Evolutionary conservation across 1,140 invertebrate species (phyloP).

Genomic region (Drosophila lowei): DNA sequence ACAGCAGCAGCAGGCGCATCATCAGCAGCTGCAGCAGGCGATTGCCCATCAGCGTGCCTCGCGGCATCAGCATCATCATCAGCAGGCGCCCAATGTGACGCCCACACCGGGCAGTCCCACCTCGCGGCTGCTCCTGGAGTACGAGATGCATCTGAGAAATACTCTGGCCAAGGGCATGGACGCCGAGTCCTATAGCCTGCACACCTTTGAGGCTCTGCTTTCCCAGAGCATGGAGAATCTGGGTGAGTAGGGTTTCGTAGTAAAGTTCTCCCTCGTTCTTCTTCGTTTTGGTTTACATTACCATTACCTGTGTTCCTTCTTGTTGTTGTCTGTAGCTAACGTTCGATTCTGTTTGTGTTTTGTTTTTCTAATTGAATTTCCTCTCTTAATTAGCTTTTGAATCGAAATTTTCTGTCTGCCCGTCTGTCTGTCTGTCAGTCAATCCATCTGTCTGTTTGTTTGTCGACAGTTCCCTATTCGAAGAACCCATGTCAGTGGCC

Average conservation of each 20-base stretch:
- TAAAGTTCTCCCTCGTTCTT: not conserved
- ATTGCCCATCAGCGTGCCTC: slow-evolving; percentile 53
- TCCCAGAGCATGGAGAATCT: slow-evolving; percentile 98
- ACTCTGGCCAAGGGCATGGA: slow-evolving; percentile 97
- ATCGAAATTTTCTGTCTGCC: slow-evolving; percentile 14
- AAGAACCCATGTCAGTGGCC: slow-evolving; percentile 60
- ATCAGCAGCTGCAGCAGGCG: slow-evolving; percentile 79
- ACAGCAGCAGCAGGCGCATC: slow-evolving; percentile 82
- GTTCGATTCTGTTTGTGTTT: slow-evolving; percentile 23
- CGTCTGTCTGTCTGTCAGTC: slow-evolving; percentile 12
- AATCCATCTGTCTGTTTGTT: not conserved
- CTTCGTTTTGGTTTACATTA: slow-evolving; percentile 18
- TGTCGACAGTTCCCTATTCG: slow-evolving; percentile 2
- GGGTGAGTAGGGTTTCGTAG: slow-evolving; percentile 85
- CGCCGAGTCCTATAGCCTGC: slow-evolving; percentile 95
- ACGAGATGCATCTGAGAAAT: slow-evolving; percentile 97
- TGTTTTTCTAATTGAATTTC: slow-evolving; percentile 55
- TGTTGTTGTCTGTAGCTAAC: slow-evolving; percentile 42
- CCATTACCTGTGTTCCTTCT: slow-evolving; percentile 21
- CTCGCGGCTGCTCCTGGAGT: slow-evolving; percentile 93
- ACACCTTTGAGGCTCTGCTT: slow-evolving; percentile 95
- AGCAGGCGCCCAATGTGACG: slow-evolving; percentile 85
- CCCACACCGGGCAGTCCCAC: slow-evolving; percentile 94
- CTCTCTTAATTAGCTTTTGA: slow-evolving; percentile 45
- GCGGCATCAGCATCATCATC: slow-evolving; percentile 74